These are phyloP conservation scores for Apotomis betuletana DNA, from an alignment of 2,888 invertebrate species.

Conservation along the genomic window DNA sequence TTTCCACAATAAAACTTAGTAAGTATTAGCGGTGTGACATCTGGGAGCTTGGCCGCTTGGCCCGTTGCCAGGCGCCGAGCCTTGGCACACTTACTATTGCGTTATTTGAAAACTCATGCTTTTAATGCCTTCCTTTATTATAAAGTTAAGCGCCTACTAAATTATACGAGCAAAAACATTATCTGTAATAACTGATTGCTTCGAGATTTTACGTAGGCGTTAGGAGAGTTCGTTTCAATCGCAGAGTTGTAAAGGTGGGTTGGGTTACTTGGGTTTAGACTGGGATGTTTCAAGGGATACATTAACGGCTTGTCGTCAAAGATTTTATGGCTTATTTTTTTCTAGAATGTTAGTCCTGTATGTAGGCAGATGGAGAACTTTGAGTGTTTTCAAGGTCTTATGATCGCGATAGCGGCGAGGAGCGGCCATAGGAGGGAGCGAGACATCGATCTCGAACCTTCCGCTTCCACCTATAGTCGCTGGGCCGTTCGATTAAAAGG, in stretches of 20 bases:
- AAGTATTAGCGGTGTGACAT: constrained; percentile 29
- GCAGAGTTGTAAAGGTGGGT: neutral
- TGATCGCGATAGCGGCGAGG: no score
- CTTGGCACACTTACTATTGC: constrained; percentile 32
- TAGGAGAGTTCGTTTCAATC: neutral
- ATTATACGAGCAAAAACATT: constrained; percentile 23
- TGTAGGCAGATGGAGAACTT: no score
- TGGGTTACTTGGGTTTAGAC: no score
- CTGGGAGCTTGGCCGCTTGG: constrained; percentile 24
- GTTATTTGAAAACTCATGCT: constrained; percentile 8
- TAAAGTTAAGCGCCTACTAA: constrained; percentile 25
- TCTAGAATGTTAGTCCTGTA: no score
- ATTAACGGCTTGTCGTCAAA: no score
- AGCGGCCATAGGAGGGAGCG: no score
- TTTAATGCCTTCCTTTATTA: constrained; percentile 14
- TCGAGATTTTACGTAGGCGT: constrained; percentile 2
- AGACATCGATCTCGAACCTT: no score
- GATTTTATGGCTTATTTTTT: no score
- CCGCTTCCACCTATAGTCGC: no score
- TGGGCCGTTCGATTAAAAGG: no score
- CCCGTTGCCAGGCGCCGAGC: constrained; percentile 20
- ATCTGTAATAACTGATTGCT: constrained; percentile 11
- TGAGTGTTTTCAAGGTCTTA: no score
- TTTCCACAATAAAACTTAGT: constrained; percentile 29
- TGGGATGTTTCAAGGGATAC: no score